Percentiles rank a stretch among this genome's conserved stretches.
Evolutionary conservation across 1,140 invertebrate genomes (phyloP).

Genomic region (Lysiphlebus fabarum): DNA sequence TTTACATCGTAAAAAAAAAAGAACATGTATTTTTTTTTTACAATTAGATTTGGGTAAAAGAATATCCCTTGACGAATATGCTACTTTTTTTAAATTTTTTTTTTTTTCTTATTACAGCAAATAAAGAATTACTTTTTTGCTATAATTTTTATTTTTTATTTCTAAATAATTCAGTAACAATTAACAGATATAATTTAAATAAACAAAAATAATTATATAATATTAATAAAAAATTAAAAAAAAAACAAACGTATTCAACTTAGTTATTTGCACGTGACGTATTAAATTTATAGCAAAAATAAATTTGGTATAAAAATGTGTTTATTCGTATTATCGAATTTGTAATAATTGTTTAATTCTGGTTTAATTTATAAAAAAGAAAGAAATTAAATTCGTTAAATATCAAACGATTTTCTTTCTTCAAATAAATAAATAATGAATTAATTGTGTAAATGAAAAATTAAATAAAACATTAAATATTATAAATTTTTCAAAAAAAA

Average conservation of each 20-base stretch:
- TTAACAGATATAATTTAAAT: conserved; percentile 18
- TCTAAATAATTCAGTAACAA: conserved; percentile 15
- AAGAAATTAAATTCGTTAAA: no score
- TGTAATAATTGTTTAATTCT: conserved; percentile 30
- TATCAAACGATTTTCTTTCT: no score
- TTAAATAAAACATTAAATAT: no score
- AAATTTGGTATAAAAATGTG: conserved; percentile 34
- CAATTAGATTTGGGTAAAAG: neutral
- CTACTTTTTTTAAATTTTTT: conserved; percentile 8
- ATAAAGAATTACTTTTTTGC: neutral
- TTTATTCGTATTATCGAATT: conserved; percentile 29
- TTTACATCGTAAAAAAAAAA: neutral
- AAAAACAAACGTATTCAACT: conserved; percentile 18
- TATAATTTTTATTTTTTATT: conserved; percentile 18
- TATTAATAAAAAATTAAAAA: conserved; percentile 13
- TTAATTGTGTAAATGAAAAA: no score
- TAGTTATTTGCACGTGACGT: conserved; percentile 33
- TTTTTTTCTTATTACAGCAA: neutral
- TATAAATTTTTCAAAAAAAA: no score
- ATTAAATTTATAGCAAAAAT: conserved; percentile 34
- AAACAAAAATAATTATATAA: conserved; percentile 21
- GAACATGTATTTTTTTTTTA: neutral
- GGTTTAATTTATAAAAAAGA: no score
- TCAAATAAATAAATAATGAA: no score
- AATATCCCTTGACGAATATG: neutral